Evolutionary conservation across 2,113 vertebrate genomes (phyloP).

Genomic region (Danio rerio): GRCz12tu NC_133193.1:24702501-24703000

Average conservation of each 20-base stretch:
- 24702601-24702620: slow-evolving; percentile 25
- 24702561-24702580: slow-evolving; percentile 60
- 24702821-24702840: background rate
- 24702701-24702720: slow-evolving; percentile 14
- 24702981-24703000: slow-evolving; percentile 98
- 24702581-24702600: slow-evolving; percentile 40
- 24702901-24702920: slow-evolving; percentile 99
- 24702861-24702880: slow-evolving; percentile 33
- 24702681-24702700: slow-evolving; percentile 7
- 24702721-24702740: slow-evolving; percentile 10
- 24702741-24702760: background rate
- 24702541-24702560: slow-evolving; percentile 60
- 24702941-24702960: slow-evolving; percentile 99
- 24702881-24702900: slow-evolving; percentile 86
- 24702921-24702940: slow-evolving; percentile 99
- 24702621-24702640: slow-evolving; percentile 44
- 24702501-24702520: slow-evolving; percentile 59
- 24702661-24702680: slow-evolving; percentile 32
- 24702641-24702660: slow-evolving; percentile 36
- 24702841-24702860: slow-evolving; percentile 3
- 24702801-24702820: background rate
- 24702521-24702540: slow-evolving; percentile 50
- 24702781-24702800: background rate
- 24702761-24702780: slow-evolving; percentile 7
- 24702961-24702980: slow-evolving; percentile 99